phyloP scores from a whole-genome alignment of 1,140 invertebrate species.

The Drosophila obscura region DNA sequence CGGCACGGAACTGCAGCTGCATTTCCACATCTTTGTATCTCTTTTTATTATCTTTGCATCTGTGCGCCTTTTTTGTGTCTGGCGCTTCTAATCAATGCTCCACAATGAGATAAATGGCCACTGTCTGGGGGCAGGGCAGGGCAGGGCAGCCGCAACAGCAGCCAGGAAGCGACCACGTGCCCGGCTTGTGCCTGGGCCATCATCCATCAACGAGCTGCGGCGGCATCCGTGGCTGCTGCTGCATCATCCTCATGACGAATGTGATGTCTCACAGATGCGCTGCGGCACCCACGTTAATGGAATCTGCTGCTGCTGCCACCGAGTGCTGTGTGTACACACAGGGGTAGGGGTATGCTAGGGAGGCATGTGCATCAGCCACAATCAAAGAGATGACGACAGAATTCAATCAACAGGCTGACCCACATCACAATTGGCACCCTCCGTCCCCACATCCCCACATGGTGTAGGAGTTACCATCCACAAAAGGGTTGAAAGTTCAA shows the following conservation, averaged over 20 bases:
- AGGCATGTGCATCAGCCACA: slow-evolving; percentile 37
- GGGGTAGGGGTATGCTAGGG: slow-evolving; percentile 7
- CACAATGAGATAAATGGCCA: slow-evolving; percentile 59
- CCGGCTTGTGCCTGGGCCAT: slow-evolving; percentile 8
- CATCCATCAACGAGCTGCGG: slow-evolving; percentile 53
- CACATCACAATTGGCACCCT: slow-evolving; percentile 39
- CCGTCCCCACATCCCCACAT: background rate
- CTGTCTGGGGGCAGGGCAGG: slow-evolving; percentile 15
- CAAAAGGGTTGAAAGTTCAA: slow-evolving; percentile 69
- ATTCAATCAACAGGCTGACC: slow-evolving; percentile 71
- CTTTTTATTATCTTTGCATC: slow-evolving; percentile 20
- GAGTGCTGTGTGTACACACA: background rate
- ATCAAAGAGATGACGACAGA: slow-evolving; percentile 68
- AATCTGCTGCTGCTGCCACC: slow-evolving; percentile 26
- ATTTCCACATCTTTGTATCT: background rate
- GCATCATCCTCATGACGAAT: slow-evolving; percentile 18
- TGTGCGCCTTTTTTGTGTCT: slow-evolving; percentile 5
- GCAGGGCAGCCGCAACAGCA: background rate
- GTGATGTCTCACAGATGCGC: slow-evolving; percentile 41
- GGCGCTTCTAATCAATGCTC: slow-evolving; percentile 61
- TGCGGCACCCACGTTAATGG: slow-evolving; percentile 48
- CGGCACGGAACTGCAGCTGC: slow-evolving; percentile 9
- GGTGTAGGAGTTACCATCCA: background rate
- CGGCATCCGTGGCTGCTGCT: too few species aligned
- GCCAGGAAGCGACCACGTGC: slow-evolving; percentile 30